Evolutionary conservation across 2,888 invertebrate species (phyloP).

Genomic region (Luffia ferchaultella): DNA sequence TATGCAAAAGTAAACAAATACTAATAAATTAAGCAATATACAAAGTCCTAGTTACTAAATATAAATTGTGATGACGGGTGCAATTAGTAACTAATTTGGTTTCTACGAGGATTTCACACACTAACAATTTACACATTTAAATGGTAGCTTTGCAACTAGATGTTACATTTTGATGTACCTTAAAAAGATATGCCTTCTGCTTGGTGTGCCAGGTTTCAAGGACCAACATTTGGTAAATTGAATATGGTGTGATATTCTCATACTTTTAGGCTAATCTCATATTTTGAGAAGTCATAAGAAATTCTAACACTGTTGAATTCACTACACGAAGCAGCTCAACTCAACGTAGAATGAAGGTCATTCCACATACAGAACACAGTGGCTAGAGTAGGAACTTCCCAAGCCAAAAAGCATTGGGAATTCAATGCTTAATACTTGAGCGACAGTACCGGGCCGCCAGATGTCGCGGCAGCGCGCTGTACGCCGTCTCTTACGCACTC

Average conservation of each 20-base stretch:
- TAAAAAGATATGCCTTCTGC: not conserved
- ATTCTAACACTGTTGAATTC: slow-evolving; percentile 48
- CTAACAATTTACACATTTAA: not conserved
- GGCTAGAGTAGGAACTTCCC: slow-evolving; percentile 73
- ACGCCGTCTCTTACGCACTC: not conserved
- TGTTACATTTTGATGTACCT: not conserved
- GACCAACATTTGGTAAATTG: not conserved
- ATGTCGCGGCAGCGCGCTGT: slow-evolving; percentile 8
- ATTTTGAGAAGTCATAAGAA: too few species aligned
- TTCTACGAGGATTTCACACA: not conserved
- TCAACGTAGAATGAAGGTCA: slow-evolving; percentile 31
- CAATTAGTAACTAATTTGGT: not conserved
- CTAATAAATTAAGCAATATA: not conserved
- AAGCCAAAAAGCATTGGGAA: slow-evolving; percentile 70
- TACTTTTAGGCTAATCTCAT: too few species aligned
- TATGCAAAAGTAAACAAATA: not conserved
- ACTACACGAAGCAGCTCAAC: slow-evolving; percentile 29
- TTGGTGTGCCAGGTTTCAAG: not conserved
- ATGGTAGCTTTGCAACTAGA: too few species aligned
- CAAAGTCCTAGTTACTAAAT: slow-evolving; percentile 5
- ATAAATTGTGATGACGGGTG: slow-evolving; percentile 4
- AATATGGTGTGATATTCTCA: too few species aligned
- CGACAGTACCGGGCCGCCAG: too few species aligned
- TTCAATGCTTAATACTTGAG: slow-evolving; percentile 55
- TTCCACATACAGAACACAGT: slow-evolving; percentile 72